Evolutionary conservation across 2,888 invertebrate species (phyloP), one percentile per base, ranked within the genome.

Genomic region (Pandemis heparana): DNA sequence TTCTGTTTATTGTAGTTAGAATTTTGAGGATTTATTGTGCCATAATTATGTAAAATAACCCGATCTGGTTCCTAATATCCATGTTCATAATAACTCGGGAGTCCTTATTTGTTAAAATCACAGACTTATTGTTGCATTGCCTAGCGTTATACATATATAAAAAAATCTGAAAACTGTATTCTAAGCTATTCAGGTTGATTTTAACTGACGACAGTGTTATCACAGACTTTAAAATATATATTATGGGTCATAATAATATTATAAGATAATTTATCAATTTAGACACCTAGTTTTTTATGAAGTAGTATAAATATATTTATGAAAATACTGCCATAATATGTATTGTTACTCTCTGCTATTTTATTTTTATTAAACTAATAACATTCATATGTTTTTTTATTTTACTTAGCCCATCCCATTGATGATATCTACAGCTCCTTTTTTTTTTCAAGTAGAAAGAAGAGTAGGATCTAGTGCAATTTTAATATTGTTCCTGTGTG

Each of bases 331-430:
- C 80, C 79, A 81, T 81, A 75, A 65, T 77, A 77, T 77, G 78
- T 70, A 80, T 83, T 79, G 77, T 76, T 77, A 67, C 43, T 63
- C 51, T 61, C 59, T 80, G 81, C 80, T 79, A 81, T 80, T 81
- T 76, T 82, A 81, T 82, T 83, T 83, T 80, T 78, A 86, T 83
- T 86, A 86, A 85, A 83, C 77, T 82, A 81, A 82, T 78, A 78
- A 79, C 80, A 74, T 69, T 68, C 39, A 46, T 6, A 65, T 75
- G 62, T 48, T 76, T 74, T 73, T 46, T 75, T 43, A 77, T 81
- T 82, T 79, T 41, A 12, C 14, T 59, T 23, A 32, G 10, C 39
- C 6, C n/a, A 39, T 2, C 9, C 41, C 41, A 32, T 2, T 1
- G 23, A 23, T 32, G 23, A 32, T 32, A 32, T 4, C 23, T 32